A percentile compares a stretch with the other conserved stretches of the same genome.
phyloP scores from a whole-genome alignment of 2,888 invertebrate species.

The Andricus quercusramuli region DNA sequence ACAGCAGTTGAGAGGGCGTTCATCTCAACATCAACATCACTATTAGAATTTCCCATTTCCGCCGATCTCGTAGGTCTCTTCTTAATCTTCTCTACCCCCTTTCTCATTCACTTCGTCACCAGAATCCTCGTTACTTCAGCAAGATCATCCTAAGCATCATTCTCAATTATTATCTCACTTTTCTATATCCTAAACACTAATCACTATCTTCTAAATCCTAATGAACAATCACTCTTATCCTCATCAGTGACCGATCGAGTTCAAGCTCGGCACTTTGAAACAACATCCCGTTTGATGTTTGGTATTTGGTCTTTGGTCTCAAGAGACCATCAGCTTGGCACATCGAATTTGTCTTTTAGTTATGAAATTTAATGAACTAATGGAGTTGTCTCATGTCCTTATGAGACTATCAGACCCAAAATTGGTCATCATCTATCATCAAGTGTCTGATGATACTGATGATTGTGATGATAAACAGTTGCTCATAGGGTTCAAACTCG shows the following conservation, averaged over 20 bases:
- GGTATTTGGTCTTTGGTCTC: neutral
- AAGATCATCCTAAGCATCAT: conserved; percentile 35
- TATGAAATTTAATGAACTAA: too few species aligned
- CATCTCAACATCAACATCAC: conserved; percentile 52
- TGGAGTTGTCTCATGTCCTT: too few species aligned
- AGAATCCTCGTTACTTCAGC: conserved; percentile 20
- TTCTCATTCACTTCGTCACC: neutral
- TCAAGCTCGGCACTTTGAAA: neutral
- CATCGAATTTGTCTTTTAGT: too few species aligned
- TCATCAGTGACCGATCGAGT: neutral
- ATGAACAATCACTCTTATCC: neutral
- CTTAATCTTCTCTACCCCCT: neutral
- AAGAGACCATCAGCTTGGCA: neutral
- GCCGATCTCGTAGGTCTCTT: neutral
- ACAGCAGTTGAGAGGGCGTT: conserved; percentile 49
- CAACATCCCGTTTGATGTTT: neutral
- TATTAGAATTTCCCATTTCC: conserved; percentile 52
- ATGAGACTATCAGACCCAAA: too few species aligned
- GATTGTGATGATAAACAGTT: neutral
- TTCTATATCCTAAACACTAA: neutral
- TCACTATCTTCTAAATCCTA: conserved; percentile 3
- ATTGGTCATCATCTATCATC: neutral
- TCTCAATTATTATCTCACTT: neutral
- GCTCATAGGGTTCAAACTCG: neutral
- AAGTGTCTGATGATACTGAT: neutral